Evolutionary conservation across 2,113 vertebrate genomes (phyloP).

Genomic region (Lepus europaeus): DNA sequence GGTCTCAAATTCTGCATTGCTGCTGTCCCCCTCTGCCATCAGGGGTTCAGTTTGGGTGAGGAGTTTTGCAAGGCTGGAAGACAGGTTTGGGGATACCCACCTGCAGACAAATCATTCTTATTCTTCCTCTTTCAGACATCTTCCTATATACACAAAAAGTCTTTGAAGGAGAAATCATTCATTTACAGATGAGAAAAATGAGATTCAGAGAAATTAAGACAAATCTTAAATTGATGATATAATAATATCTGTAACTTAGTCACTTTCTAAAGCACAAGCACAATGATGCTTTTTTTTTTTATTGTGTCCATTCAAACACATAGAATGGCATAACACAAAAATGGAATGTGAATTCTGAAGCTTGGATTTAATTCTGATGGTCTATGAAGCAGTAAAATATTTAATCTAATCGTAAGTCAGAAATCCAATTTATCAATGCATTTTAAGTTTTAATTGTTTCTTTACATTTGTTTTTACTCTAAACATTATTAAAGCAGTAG

Average conservation of each 20-base stretch:
- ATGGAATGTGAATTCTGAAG: background rate
- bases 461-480: background rate
- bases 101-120: background rate
- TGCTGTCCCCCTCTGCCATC: fast-evolving
- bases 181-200: background rate
- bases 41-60: background rate
- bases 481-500: background rate
- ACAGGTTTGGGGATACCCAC: background rate
- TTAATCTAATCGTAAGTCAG: background rate
- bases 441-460: background rate
- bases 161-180: background rate
- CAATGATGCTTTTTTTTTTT: background rate
- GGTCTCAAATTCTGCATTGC: no score
- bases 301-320: background rate
- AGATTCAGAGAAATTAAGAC: background rate
- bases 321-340: background rate
- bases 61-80: background rate
- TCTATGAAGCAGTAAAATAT: background rate
- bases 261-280: background rate
- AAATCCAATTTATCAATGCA: background rate
- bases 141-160: background rate
- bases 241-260: no score
- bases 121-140: background rate
- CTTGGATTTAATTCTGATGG: background rate
- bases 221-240: background rate